Conservation (phyloP, 2,888 invertebrate genomes). For the Tromatobia lineatoria region DNA sequence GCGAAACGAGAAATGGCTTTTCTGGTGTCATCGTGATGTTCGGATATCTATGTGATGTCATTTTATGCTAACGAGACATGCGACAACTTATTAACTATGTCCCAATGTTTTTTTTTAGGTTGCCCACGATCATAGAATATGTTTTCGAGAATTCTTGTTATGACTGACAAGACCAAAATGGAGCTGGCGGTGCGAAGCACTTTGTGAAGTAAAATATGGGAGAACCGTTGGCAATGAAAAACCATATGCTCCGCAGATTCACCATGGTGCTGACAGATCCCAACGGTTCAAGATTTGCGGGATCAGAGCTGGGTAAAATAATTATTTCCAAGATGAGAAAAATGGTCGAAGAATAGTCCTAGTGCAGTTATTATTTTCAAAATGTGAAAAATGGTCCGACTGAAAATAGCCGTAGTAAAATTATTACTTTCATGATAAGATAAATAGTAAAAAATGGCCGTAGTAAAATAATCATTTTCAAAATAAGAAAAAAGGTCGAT, state of each 20-base stretch:
- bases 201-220: not conserved
- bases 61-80: not conserved
- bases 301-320: too few relatives aligned
- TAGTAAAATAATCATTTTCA: too few relatives aligned
- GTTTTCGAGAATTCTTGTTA: not conserved
- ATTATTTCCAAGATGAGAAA: too few relatives aligned
- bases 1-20: too few relatives aligned
- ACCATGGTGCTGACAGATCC: conserved; percentile 5
- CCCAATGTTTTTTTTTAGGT: not conserved
- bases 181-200: not conserved
- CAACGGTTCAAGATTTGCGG: not conserved
- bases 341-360: too few relatives aligned
- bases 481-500: too few relatives aligned
- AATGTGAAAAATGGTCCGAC: too few relatives aligned
- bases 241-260: conserved; percentile 46
- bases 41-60: conserved; percentile 22
- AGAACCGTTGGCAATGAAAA: not conserved
- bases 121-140: not conserved
- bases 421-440: too few relatives aligned
- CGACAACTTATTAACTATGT: conserved; percentile 18
- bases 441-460: too few relatives aligned
- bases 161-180: not conserved
- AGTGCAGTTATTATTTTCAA: too few relatives aligned
- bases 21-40: not conserved
- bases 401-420: too few relatives aligned